Conservation (phyloP, 2,113 vertebrate species). For the Mionectes macconnelli region DNA sequence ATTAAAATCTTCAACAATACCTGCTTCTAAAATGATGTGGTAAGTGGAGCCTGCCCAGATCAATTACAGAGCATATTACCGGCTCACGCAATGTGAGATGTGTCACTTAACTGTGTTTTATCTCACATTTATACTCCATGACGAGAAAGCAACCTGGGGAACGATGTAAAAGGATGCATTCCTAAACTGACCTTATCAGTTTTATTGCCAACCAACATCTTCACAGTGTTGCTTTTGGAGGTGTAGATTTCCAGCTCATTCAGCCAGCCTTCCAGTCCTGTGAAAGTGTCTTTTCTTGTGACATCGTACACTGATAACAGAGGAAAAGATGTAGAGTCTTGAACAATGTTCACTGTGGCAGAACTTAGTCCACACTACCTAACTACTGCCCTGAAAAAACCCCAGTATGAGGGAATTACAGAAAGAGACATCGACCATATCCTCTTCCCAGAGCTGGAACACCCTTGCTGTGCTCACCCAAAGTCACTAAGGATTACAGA, state of each 20-base stretch:
- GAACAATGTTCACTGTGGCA: neutral
- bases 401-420: neutral
- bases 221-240: constrained; percentile 3
- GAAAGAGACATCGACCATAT: neutral
- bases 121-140: neutral
- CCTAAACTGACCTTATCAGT: constrained; percentile 47
- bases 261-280: constrained; percentile 49
- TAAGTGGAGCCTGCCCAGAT: neutral
- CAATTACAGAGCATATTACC: neutral
- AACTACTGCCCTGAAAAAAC: neutral
- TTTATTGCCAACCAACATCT: constrained; percentile 71
- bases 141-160: neutral
- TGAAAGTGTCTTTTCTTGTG: constrained; percentile 60
- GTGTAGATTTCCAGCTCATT: constrained; percentile 21
- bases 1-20: neutral
- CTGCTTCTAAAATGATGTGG: neutral
- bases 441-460: neutral
- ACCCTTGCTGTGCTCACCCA: neutral
- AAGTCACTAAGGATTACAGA: neutral
- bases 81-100: neutral
- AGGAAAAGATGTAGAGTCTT: neutral
- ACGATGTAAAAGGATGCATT: neutral
- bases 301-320: constrained; percentile 64
- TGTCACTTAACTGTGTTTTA: neutral
- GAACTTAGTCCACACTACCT: neutral